phyloP scores from a whole-genome alignment of 2,113 vertebrate species.

The Platysternon megacephalum region DNA sequence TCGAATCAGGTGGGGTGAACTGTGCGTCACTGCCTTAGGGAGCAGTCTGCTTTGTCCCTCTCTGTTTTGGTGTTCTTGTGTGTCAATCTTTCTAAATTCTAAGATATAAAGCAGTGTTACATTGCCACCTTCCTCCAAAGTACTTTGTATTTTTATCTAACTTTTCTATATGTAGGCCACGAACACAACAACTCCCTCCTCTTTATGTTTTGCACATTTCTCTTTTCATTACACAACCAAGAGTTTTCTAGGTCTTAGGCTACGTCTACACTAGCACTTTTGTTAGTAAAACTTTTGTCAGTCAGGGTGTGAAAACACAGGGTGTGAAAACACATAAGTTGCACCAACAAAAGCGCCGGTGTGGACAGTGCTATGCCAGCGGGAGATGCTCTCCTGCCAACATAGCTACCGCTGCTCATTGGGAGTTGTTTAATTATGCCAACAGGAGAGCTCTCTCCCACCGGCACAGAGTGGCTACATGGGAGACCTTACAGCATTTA shows the following conservation, averaged over 20 bases:
- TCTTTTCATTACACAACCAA: neutral
- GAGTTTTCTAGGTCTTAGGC: constrained; percentile 12
- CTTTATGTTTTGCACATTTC: neutral
- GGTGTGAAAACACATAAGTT: too few species aligned
- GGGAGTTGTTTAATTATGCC: too few species aligned
- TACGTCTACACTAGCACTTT: too few species aligned
- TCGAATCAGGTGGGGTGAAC: neutral
- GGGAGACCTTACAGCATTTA: too few species aligned
- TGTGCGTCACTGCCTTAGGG: neutral
- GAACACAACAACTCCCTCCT: neutral
- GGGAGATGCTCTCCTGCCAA: too few species aligned
- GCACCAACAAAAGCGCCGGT: too few species aligned
- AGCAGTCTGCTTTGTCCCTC: neutral
- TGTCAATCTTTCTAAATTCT: neutral
- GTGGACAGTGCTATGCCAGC: too few species aligned
- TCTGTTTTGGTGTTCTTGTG: neutral
- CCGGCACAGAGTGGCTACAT: too few species aligned
- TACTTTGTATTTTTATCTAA: neutral
- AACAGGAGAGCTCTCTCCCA: too few species aligned
- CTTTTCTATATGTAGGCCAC: neutral
- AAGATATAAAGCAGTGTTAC: neutral
- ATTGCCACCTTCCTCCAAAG: neutral
- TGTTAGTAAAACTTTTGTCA: too few species aligned
- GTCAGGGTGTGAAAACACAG: too few species aligned
- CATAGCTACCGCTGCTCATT: too few species aligned